These are phyloP conservation scores for Tribolium freemani DNA, from an alignment of 2,888 invertebrate species.

Conservation along the genomic window DNA sequence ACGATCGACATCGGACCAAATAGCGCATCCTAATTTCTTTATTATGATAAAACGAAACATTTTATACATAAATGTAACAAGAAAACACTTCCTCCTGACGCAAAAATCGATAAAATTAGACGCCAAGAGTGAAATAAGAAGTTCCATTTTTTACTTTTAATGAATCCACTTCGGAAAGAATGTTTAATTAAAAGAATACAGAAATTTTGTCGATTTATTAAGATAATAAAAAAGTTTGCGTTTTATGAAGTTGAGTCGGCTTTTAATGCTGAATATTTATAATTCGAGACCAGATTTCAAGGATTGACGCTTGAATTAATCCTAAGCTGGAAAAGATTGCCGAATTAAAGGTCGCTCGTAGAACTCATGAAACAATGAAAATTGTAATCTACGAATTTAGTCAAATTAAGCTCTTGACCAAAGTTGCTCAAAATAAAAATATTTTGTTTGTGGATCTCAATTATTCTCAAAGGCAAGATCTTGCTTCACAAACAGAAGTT, in stretches of 20 bases:
- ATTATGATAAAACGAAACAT: constrained; percentile 22
- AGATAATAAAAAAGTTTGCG: constrained; percentile 9
- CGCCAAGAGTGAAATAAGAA: not conserved
- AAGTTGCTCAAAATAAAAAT: no score
- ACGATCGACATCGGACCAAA: constrained; percentile 13
- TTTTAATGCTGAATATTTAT: not conserved
- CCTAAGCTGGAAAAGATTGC: not conserved
- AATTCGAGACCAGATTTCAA: not conserved
- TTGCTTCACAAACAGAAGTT: no score
- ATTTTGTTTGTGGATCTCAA: no score
- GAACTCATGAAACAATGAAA: not conserved
- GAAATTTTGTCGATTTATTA: constrained; percentile 9
- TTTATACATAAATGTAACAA: constrained; percentile 12
- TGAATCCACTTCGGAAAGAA: constrained; percentile 2
- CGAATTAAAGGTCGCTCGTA: not conserved
- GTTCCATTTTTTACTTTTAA: constrained; percentile 21
- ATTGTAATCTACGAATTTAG: no score
- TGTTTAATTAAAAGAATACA: constrained; percentile 22
- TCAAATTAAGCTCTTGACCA: no score
- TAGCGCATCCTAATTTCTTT: constrained; percentile 32
- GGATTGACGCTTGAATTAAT: not conserved
- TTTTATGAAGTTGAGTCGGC: constrained; percentile 9
- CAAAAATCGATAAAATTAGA: constrained; percentile 17
- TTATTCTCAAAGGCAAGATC: no score
- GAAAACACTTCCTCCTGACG: not conserved